These are phyloP conservation scores for Characodon lateralis DNA, from an alignment of 2,797 vertebrate species.

Conservation along the genomic window DNA sequence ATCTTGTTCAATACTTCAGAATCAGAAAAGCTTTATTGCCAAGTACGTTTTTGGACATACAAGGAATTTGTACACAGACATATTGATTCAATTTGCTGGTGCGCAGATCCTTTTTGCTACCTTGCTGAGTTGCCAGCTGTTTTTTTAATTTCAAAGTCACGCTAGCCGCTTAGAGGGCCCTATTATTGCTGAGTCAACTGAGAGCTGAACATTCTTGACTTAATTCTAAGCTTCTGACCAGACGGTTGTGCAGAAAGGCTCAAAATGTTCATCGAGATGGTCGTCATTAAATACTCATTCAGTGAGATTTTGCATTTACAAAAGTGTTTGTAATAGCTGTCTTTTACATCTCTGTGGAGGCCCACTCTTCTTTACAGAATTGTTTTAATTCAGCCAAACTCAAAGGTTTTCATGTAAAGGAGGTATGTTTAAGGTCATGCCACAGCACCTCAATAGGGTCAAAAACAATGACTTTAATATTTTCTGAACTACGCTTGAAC, in stretches of 20 bases:
- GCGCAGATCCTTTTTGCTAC: no score
- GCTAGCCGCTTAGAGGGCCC: not conserved
- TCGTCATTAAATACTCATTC: not conserved
- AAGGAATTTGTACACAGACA: no score
- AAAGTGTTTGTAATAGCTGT: not conserved
- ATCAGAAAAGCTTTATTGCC: no score
- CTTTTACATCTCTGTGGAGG: not conserved
- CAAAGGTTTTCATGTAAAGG: not conserved
- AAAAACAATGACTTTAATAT: not conserved
- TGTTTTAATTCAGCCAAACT: not conserved
- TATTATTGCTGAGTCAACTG: not conserved
- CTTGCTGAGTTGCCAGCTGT: not conserved
- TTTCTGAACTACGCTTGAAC: not conserved
- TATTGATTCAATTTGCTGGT: not conserved
- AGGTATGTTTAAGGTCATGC: not conserved
- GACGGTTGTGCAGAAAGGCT: not conserved
- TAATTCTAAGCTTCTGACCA: not conserved
- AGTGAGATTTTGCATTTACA: not conserved
- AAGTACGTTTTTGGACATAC: no score
- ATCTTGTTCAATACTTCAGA: not conserved
- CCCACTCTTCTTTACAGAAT: not conserved
- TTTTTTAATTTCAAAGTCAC: not conserved
- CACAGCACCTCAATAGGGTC: no score
- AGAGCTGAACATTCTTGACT: not conserved
- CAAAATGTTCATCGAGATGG: not conserved